Percentiles rank a stretch among this genome's conserved stretches.
phyloP scores from a whole-genome alignment of 2,797 vertebrate genomes.

The Dallia pectoralis region DNA sequence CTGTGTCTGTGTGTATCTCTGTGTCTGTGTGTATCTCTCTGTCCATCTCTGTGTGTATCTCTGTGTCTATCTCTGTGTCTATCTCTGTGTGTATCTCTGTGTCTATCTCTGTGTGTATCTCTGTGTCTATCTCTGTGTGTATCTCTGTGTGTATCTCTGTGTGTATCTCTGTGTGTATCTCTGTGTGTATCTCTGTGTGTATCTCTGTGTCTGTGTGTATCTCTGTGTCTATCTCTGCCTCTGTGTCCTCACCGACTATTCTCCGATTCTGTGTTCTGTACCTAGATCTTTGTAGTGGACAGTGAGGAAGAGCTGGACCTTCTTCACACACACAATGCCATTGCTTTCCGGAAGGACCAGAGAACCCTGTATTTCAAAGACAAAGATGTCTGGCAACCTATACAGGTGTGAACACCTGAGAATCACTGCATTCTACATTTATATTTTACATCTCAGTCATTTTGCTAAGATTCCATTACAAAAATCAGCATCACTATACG shows the following conservation, averaged over 20 bases:
- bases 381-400: constrained; percentile 77
- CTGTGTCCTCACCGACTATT: not conserved
- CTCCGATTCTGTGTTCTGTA: not conserved
- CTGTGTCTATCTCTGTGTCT: too few species aligned
- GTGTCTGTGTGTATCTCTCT: not conserved
- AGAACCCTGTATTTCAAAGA: constrained; percentile 82
- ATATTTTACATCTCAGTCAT: not conserved
- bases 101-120: not conserved
- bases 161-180: too few species aligned
- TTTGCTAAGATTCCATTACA: not conserved
- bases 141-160: not conserved
- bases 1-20: not conserved
- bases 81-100: not conserved
- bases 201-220: not conserved
- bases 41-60: too few species aligned
- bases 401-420: constrained; percentile 69
- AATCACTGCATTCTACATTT: not conserved
- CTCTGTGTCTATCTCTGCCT: too few species aligned
- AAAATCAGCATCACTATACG: too few species aligned
- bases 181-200: not conserved
- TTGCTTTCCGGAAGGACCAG: constrained; percentile 81
- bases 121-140: too few species aligned
- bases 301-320: constrained; percentile 77
- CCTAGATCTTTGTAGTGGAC: constrained; percentile 82
- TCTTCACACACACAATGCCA: constrained; percentile 72